A percentile compares a stretch with the other conserved stretches of the same genome.
These are phyloP conservation scores for Cryptosula pallasiana DNA, from an alignment of 2,888 invertebrate species.

Conservation along the genomic window DNA sequence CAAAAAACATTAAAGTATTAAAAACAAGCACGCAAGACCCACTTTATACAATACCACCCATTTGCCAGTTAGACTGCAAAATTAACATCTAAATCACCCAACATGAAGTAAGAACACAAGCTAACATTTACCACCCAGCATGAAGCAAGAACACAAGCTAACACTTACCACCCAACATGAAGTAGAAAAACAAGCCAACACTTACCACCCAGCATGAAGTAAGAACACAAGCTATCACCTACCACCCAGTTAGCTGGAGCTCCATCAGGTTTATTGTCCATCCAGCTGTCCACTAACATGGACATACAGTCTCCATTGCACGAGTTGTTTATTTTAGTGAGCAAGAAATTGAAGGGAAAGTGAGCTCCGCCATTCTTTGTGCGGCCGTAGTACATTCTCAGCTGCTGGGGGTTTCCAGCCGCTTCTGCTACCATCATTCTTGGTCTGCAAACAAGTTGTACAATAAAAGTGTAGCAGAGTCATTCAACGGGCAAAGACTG, in stretches of 20 bases:
- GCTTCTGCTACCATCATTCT: conserved; percentile 10
- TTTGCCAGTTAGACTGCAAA: no score
- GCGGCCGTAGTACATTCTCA: conserved; percentile 28
- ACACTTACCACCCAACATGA: conserved; percentile 46
- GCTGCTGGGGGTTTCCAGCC: conserved; percentile 25
- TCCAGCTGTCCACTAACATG: conserved; percentile 36
- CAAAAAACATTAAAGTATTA: neutral
- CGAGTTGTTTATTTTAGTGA: conserved; percentile 30
- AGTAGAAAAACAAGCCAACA: no score
- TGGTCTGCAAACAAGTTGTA: neutral
- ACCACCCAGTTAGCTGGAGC: conserved; percentile 48
- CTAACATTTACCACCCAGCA: no score
- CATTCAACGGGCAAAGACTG: no score
- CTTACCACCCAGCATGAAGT: no score
- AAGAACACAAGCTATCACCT: no score
- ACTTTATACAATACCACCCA: no score
- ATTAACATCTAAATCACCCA: no score
- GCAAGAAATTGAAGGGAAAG: conserved; percentile 38
- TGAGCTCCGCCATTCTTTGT: conserved; percentile 33
- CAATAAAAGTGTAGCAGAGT: no score
- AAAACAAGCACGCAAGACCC: no score
- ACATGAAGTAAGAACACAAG: no score
- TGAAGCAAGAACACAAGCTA: no score
- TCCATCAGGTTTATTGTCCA: conserved; percentile 34
- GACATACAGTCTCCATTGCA: conserved; percentile 36